Base-by-base conservation (phyloP, 2,888 invertebrate genomes). In the Trachelus stipa region DNA sequence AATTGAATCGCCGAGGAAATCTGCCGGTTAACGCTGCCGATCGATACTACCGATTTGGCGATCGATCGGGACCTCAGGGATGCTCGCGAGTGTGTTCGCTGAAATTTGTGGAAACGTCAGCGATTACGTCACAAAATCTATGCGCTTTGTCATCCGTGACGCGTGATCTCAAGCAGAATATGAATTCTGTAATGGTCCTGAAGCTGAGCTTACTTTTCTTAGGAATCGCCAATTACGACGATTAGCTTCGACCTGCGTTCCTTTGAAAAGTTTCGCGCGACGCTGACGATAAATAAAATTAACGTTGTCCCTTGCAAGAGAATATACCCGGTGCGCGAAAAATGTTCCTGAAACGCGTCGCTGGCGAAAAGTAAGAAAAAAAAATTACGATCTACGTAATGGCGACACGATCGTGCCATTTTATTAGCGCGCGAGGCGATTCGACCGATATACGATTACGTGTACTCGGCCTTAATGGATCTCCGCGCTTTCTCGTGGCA, bases 1-100 rank as follows among this genome's bases (percentile, higher is more conserved):
- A 84, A 84, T 84, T 81, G 80, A 82, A 84, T 84, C 82, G 81
- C 80, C 82, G 79, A 81, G 79, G 79, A 80, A 80, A 80, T 79
- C 81, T 23, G 23, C 1, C 9, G 0, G 85, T 84, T 85, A 84
- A 83, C 85, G 81, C 84, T 83, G 81, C 84, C 82, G 84, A 56
- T 56, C 40, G 40, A 9, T 2, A 56, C 40, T 23, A 1, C 40
- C 23, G 23, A 56, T 56, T 23, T 9, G 56, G 2, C 9, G 56
- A 56, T 56, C 23, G 56, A 56, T 23, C 9, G 1, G 15, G 15
- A 40, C 15, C 40, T 4, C 40, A 15, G 4, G 0, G 4, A 15
- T 6, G 1, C 40, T 2, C 12, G 35, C 2, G 40, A 23, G 0
- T 23, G 23, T 40, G 56, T 56, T 23, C 0, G 9, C 23, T 2